Conservation (phyloP, 1,140 invertebrate genomes). For the Daktulosphaira vitifoliae region DNA sequence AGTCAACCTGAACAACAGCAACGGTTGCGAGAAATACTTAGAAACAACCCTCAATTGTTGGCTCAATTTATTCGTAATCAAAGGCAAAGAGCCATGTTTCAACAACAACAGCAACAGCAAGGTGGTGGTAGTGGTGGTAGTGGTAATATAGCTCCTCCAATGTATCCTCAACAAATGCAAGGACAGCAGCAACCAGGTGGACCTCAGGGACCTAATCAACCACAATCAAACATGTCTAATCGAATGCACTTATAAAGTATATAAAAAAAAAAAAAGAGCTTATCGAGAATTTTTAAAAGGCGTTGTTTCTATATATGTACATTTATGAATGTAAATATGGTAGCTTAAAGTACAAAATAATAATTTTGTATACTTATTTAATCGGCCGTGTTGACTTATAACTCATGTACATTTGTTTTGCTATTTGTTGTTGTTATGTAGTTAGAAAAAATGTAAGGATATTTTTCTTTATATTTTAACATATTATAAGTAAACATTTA, state of each 20-base stretch:
- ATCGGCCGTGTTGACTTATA: constrained; percentile 30
- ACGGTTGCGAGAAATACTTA: constrained; percentile 85
- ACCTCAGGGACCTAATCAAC: constrained; percentile 43
- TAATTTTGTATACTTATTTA: constrained; percentile 29
- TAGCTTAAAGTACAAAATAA: constrained; percentile 32
- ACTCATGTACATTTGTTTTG: constrained; percentile 30
- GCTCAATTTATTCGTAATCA: constrained; percentile 87
- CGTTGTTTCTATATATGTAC: constrained; percentile 27
- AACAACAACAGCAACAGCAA: constrained; percentile 39
- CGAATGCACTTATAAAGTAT: constrained; percentile 24
- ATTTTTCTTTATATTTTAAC: constrained; percentile 5
- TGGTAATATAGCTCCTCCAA: constrained; percentile 43
- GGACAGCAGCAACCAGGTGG: constrained; percentile 41
- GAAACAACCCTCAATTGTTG: constrained; percentile 91
- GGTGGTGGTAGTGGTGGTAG: constrained; percentile 42
- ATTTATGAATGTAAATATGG: constrained; percentile 32
- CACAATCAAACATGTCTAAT: constrained; percentile 34
- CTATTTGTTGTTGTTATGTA: constrained; percentile 30
- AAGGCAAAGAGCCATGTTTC: constrained; percentile 22
- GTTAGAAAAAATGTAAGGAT: constrained; percentile 31
- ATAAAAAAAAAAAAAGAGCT: background rate
- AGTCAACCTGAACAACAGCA: constrained; percentile 86
- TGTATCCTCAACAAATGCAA: constrained; percentile 43
- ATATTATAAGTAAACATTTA: constrained; percentile 26
- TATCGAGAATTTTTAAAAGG: constrained; percentile 1